phyloP scores from a whole-genome alignment of 2,888 invertebrate genomes.

The Ditylenchus weischeri region DNA sequence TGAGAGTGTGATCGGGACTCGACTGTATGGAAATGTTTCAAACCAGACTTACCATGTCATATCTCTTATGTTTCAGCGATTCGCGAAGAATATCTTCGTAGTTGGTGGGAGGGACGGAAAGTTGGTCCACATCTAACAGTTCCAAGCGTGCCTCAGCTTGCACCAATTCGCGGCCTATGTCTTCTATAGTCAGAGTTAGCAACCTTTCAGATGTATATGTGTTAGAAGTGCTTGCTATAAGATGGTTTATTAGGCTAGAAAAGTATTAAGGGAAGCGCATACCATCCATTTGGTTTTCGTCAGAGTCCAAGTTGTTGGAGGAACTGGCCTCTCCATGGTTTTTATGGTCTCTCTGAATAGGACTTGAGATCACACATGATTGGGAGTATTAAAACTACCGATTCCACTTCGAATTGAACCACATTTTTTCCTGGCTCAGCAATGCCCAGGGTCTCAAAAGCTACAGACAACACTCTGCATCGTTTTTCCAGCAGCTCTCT shows the following conservation, averaged over 20 bases:
- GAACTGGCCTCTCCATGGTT: too few species aligned
- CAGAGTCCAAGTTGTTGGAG: too few species aligned
- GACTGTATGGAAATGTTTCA: too few species aligned
- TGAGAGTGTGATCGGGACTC: too few species aligned
- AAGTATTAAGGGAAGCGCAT: too few species aligned
- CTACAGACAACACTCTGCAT: constrained; percentile 39
- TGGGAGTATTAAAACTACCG: background rate
- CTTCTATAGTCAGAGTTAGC: constrained; percentile 14
- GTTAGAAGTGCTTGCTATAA: too few species aligned
- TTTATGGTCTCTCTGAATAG: too few species aligned
- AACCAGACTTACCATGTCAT: constrained; percentile 30
- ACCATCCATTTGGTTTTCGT: too few species aligned
- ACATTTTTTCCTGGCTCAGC: constrained; percentile 6
- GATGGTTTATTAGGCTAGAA: too few species aligned
- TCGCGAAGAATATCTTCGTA: constrained; percentile 35
- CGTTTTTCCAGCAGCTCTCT: constrained; percentile 40
- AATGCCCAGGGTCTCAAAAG: constrained; percentile 35
- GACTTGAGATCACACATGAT: too few species aligned
- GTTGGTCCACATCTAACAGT: constrained; percentile 28
- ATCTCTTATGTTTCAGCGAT: constrained; percentile 39
- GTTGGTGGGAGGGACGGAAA: constrained; percentile 41
- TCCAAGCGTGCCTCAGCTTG: constrained; percentile 36
- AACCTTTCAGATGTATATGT: too few species aligned
- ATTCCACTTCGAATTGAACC: constrained; percentile 1
- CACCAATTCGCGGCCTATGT: constrained; percentile 31